Evolutionary conservation across 2,113 vertebrate genomes (phyloP).

Genomic region (Indri indri): DNA sequence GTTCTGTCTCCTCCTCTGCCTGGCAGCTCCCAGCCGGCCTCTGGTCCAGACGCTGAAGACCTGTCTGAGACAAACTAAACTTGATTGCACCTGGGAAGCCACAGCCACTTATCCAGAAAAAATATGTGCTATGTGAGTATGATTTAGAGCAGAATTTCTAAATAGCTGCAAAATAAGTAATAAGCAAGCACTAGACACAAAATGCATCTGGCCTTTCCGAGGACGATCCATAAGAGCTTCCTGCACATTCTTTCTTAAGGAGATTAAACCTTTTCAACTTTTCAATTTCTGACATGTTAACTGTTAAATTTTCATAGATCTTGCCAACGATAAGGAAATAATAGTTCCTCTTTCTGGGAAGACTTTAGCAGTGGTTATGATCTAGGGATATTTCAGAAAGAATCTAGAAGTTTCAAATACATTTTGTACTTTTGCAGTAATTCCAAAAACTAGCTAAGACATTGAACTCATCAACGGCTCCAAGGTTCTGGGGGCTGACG

Average conservation of each 20-base stretch:
- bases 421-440: neutral
- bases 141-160: neutral
- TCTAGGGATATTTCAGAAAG: neutral
- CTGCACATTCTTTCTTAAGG: neutral
- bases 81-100: rapidly evolving
- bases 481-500: neutral
- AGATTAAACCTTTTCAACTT: neutral
- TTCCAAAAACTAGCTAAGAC: neutral
- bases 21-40: too few relatives aligned
- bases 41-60: too few relatives aligned
- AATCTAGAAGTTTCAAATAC: neutral
- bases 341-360: neutral
- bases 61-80: neutral
- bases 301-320: neutral
- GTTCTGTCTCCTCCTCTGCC: rapidly evolving
- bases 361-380: neutral
- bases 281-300: neutral
- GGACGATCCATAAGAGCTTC: neutral
- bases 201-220: rapidly evolving
- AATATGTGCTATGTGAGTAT: neutral
- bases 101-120: neutral
- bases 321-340: neutral
- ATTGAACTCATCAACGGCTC: neutral
- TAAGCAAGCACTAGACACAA: neutral
- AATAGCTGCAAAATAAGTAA: neutral